phyloP scores from a whole-genome alignment of 2,888 invertebrate species.

The Megaustenia siamemsis region DNA sequence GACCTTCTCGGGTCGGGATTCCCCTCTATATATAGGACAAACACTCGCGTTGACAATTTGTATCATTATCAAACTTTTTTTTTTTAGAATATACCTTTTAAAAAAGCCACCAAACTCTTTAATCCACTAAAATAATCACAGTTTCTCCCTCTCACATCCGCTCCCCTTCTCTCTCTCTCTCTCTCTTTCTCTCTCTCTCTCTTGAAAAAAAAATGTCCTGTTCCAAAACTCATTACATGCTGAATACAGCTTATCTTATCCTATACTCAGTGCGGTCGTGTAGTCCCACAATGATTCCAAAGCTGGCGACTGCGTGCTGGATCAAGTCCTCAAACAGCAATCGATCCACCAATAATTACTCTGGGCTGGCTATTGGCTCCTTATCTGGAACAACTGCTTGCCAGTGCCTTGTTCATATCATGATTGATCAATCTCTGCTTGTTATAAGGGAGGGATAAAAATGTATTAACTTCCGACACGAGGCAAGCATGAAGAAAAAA shows the following conservation, averaged over 20 bases:
- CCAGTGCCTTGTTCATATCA: neutral
- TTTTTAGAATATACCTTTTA: too few relatives aligned
- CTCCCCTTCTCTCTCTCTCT: neutral
- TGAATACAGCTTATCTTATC: too few relatives aligned
- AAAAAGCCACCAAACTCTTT: constrained; percentile 12
- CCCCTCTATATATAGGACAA: too few relatives aligned
- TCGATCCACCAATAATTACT: constrained; percentile 19
- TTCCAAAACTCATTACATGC: too few relatives aligned
- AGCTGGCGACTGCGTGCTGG: neutral
- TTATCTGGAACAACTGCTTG: constrained; percentile 26
- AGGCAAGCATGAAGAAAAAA: too few relatives aligned
- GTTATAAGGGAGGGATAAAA: neutral
- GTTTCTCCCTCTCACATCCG: constrained; percentile 36
- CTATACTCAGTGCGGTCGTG: neutral
- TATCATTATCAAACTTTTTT: too few relatives aligned
- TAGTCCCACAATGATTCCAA: neutral
- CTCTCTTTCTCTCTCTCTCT: constrained; percentile 15
- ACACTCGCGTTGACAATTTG: too few relatives aligned
- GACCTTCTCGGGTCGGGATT: too few relatives aligned
- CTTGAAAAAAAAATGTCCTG: too few relatives aligned
- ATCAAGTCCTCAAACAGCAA: constrained; percentile 4
- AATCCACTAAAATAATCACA: constrained; percentile 51
- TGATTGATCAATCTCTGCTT: neutral
- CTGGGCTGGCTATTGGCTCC: neutral
- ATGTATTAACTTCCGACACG: neutral